Base-by-base conservation (phyloP, 2,888 invertebrate species). In the Crossocerus cetratus region DNA sequence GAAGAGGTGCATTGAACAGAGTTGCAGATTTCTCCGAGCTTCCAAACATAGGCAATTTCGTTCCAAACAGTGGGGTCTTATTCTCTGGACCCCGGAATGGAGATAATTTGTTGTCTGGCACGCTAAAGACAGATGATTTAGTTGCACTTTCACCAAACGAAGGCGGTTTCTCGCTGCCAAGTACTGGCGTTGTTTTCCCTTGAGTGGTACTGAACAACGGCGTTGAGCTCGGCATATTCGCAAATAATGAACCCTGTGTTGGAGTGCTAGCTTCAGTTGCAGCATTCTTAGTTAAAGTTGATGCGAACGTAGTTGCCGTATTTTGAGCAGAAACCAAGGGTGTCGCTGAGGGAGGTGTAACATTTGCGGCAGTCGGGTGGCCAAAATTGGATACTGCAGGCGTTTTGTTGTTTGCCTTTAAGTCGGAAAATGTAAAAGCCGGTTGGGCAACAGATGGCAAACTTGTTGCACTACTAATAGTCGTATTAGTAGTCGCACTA, bases 371-470 rank as follows among this genome's bases (percentile, higher is more conserved):
- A 22, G 70, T 3, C 53, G 65, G n/a, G 16, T 81, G 72, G 23
- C 77, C 74, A 18, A 83, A 84, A 18, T 67, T 59, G 13, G 75
- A 62, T 57, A 72, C 16, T 2, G 76, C 14, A n/a, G 77, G 32
- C 42, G 72, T 23, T 23, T 77, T 72, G 23, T 75, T 56, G 3
- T 63, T 62, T 23, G 72, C 66, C 63, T 76, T 83, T 61, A 71
- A 22, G 57, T 82, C 67, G 49, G 71, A 20, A 57, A 82, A 82
- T 56, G 70, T 59, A 55, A 82, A 83, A 63, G 76, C 72, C 71
- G 78, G 49, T 82, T 82, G 78, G 71, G 71, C 63, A 65, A 72
- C 69, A 44, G 71, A 61, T 68, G 82, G 83, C 83, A 83, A 81
- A 82, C 83, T 65, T 49, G 74, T 58, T 18, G 67, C 71, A 61